Conservation (phyloP, 2,888 invertebrate genomes). For the Tenthredo distinguenda region DNA sequence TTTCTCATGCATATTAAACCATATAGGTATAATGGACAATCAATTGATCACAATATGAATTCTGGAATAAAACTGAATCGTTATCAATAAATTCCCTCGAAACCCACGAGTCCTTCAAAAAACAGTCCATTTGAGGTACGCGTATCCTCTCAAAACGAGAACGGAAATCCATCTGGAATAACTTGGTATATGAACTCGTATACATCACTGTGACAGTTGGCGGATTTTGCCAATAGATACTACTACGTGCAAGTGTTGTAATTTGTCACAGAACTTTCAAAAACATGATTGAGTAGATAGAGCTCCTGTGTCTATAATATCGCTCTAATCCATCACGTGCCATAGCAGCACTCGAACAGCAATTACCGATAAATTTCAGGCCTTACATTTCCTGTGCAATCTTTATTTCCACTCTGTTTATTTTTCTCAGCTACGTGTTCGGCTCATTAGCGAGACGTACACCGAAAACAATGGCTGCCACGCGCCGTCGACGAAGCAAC, state of each 20-base stretch:
- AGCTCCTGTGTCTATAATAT: not conserved
- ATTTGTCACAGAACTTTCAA: slow-evolving; percentile 22
- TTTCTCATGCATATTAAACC: too few species aligned
- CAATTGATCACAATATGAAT: too few species aligned
- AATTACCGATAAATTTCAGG: slow-evolving; percentile 20
- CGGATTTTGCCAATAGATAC: not conserved
- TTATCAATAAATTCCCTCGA: not conserved
- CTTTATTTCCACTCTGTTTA: slow-evolving; percentile 26
- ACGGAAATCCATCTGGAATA: not conserved
- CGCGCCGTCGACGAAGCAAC: slow-evolving; percentile 22
- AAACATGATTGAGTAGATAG: not conserved
- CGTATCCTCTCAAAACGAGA: not conserved
- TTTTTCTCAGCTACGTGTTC: slow-evolving; percentile 17
- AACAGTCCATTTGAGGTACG: not conserved
- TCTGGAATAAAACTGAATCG: not conserved
- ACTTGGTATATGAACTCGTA: not conserved
- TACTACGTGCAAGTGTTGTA: not conserved
- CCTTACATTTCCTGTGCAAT: not conserved
- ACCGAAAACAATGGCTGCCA: slow-evolving; percentile 32
- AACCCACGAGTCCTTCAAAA: not conserved
- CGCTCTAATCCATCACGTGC: not conserved
- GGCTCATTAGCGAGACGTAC: slow-evolving; percentile 27
- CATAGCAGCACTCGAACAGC: not conserved
- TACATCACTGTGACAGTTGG: not conserved
- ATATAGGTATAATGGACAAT: too few species aligned